These are phyloP conservation scores for Hylyphantes graminicola DNA, from an alignment of 1,140 invertebrate genomes.

Conservation along the genomic window DNA sequence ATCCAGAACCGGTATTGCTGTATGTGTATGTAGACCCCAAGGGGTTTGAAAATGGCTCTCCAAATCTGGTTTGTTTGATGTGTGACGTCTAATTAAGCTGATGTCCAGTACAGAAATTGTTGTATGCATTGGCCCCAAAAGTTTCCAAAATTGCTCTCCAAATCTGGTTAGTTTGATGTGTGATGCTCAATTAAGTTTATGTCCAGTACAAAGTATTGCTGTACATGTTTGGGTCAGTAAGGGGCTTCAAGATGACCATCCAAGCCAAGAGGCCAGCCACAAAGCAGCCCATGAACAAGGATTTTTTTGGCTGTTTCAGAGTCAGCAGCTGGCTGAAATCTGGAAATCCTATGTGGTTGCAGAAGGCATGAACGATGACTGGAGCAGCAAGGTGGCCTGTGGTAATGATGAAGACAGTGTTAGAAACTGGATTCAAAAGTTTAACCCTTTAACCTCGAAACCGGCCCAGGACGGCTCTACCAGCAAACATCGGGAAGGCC, in stretches of 20 bases:
- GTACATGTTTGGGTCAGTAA: slow-evolving; percentile 83
- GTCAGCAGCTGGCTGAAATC: slow-evolving; percentile 82
- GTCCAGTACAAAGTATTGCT: slow-evolving; percentile 71
- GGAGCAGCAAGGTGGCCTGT: slow-evolving; percentile 87
- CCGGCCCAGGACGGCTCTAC: no score
- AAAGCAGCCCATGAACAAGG: slow-evolving; percentile 76
- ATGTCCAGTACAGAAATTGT: no score
- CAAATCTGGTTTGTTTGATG: no score
- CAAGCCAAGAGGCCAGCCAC: slow-evolving; percentile 81
- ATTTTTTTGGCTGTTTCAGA: slow-evolving; percentile 75
- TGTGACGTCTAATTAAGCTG: no score
- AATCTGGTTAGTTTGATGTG: not conserved
- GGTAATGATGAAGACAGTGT: slow-evolving; percentile 61
- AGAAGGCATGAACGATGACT: slow-evolving; percentile 91
- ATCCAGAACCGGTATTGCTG: no score
- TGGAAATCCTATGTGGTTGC: slow-evolving; percentile 96
- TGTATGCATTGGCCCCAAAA: no score
- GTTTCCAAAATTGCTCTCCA: no score
- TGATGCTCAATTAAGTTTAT: not conserved
- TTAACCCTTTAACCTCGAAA: no score
- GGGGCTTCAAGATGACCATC: slow-evolving; percentile 80
- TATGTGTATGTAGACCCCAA: no score
- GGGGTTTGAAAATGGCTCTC: no score
- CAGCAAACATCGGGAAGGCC: no score
- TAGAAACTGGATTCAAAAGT: no score